A percentile compares a stretch with the other conserved stretches of the same genome.
phyloP scores from a whole-genome alignment of 2,797 vertebrate species.

The Callimico goeldii region DNA sequence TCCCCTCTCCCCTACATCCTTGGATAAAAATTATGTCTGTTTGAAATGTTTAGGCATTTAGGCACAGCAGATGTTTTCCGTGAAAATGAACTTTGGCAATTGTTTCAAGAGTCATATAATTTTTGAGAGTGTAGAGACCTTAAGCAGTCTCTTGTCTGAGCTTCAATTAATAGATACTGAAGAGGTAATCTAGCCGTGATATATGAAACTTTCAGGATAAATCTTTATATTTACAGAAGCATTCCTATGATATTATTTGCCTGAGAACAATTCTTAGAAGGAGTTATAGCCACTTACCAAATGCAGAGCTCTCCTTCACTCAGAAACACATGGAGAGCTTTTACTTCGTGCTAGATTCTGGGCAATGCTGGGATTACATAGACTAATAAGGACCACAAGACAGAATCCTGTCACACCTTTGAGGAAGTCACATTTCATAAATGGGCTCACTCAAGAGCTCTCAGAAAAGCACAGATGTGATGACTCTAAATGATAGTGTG shows the following conservation, averaged over 20 bases:
- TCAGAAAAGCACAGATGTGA: not conserved
- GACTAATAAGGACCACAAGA: not conserved
- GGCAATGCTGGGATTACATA: not conserved
- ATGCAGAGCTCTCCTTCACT: not conserved
- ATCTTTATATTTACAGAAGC: not conserved
- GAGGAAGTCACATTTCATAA: not conserved
- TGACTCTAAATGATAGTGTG: not conserved
- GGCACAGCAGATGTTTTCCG: not conserved
- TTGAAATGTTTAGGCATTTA: not conserved
- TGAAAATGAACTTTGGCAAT: not conserved
- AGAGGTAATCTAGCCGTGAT: not conserved
- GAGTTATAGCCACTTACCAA: not conserved
- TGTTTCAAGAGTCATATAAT: not conserved
- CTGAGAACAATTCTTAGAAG: not conserved
- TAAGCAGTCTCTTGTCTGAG: not conserved
- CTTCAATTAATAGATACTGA: not conserved
- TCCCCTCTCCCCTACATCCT: not conserved
- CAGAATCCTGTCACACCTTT: not conserved
- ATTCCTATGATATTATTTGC: not conserved
- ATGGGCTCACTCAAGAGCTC: not conserved
- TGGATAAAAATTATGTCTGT: conserved; percentile 4
- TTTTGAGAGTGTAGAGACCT: not conserved
- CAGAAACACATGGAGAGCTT: not conserved
- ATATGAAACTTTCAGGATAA: not conserved
- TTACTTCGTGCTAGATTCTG: not conserved